Conservation (phyloP, 2,888 invertebrate genomes). For the Eristalis arbustorum region DNA sequence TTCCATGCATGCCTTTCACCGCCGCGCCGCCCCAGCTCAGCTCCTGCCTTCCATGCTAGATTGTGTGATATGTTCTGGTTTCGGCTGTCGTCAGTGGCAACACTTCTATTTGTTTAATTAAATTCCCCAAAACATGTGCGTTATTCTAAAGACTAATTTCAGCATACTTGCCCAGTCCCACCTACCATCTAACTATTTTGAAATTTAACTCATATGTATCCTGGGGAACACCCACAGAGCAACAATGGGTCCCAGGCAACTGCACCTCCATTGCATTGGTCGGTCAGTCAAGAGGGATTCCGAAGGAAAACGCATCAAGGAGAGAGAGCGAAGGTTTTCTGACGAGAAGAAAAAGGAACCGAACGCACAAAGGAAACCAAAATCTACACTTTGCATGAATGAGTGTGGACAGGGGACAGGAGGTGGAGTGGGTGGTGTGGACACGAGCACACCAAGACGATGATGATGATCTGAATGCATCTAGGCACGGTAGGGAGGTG, state of each 20-base stretch:
- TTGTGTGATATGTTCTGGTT: not conserved
- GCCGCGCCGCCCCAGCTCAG: no score
- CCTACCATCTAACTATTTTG: constrained; percentile 29
- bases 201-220: constrained; percentile 43
- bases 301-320: constrained; percentile 35
- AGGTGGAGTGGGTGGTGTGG: not conserved
- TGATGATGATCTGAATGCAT: constrained; percentile 49
- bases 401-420: not conserved
- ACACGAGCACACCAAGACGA: constrained; percentile 11
- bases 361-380: constrained; percentile 51
- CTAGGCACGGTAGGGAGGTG: not conserved
- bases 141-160: constrained; percentile 24
- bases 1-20: not conserved
- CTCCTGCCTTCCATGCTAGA: not conserved
- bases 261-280: constrained; percentile 10
- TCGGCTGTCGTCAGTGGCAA: not conserved
- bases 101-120: constrained; percentile 62
- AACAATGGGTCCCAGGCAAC: constrained; percentile 9
- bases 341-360: not conserved
- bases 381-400: constrained; percentile 33
- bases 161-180: constrained; percentile 38
- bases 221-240: constrained; percentile 51
- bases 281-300: constrained; percentile 24
- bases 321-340: constrained; percentile 8
- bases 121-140: constrained; percentile 53